Conservation (phyloP, 2,888 invertebrate genomes). For the Platycnemis pennipes region DNA sequence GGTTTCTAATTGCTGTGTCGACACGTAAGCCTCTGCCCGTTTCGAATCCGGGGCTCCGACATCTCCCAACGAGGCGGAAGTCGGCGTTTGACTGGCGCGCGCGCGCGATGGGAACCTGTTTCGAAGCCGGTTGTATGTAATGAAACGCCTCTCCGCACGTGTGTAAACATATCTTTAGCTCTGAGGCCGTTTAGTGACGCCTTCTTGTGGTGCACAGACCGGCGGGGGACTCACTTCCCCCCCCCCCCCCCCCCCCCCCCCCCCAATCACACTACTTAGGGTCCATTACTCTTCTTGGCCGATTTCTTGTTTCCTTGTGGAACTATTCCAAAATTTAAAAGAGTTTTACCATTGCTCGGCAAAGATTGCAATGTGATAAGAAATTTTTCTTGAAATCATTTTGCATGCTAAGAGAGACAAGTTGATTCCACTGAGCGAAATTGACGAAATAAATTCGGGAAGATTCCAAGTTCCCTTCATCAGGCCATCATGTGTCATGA, state of each 20-base stretch:
- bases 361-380: too few relatives aligned
- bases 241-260: neutral
- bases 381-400: too few relatives aligned
- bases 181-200: slow-evolving; percentile 43
- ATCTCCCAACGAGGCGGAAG: neutral
- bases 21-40: neutral
- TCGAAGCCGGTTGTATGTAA: slow-evolving; percentile 29
- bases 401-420: too few relatives aligned
- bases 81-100: neutral
- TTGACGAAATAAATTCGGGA: too few relatives aligned
- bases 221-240: neutral
- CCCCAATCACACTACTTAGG: neutral
- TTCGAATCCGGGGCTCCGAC: neutral
- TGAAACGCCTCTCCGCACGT: neutral
- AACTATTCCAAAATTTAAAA: too few relatives aligned
- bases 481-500: too few relatives aligned
- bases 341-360: too few relatives aligned
- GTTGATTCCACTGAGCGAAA: too few relatives aligned
- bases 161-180: slow-evolving; percentile 57
- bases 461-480: too few relatives aligned
- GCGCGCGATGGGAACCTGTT: slow-evolving; percentile 31
- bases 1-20: neutral
- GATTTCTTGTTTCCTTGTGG: too few relatives aligned
- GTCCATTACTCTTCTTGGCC: too few relatives aligned
- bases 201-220: slow-evolving; percentile 40